Evolutionary conservation across 2,797 vertebrate species (phyloP).

Genomic region (Rhinogobio ventralis): DNA sequence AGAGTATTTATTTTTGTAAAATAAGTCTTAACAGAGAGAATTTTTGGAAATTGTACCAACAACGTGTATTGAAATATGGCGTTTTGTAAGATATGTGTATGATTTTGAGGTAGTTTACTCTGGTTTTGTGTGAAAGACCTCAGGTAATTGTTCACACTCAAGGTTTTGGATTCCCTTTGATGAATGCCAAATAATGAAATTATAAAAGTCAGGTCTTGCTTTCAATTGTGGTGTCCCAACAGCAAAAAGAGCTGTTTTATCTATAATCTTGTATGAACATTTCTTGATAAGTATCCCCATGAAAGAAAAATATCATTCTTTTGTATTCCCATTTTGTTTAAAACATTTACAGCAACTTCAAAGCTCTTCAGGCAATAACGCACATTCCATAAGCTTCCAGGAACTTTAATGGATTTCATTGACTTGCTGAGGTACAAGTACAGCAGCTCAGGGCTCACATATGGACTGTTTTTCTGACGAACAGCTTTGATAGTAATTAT

Average conservation of each 20-base stretch:
- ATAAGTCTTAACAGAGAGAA: conserved; percentile 35
- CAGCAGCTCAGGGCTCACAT: conserved; percentile 56
- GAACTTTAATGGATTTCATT: neutral
- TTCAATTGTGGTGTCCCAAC: conserved; percentile 2
- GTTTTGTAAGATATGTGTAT: conserved; percentile 44
- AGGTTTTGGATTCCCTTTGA: conserved; percentile 46
- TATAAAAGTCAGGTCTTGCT: conserved; percentile 19
- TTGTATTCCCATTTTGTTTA: neutral
- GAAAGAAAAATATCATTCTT: neutral
- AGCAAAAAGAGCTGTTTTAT: conserved; percentile 1
- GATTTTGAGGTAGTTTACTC: conserved; percentile 41
- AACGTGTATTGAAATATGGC: conserved; percentile 4
- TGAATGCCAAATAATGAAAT: conserved; percentile 56
- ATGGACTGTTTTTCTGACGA: conserved; percentile 25
- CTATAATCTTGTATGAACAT: neutral
- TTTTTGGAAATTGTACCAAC: conserved; percentile 33
- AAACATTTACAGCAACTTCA: conserved; percentile 17
- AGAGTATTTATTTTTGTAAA: conserved; percentile 64
- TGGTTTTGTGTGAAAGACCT: conserved; percentile 51
- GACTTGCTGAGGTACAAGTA: conserved; percentile 17
- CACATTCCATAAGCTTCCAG: conserved; percentile 43
- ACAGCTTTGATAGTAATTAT: conserved; percentile 20
- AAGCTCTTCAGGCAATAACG: conserved; percentile 51
- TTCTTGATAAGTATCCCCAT: neutral
- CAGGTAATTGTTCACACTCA: conserved; percentile 49